Conservation (phyloP, 2,888 invertebrate genomes). For the Drosophila seclusa region DNA sequence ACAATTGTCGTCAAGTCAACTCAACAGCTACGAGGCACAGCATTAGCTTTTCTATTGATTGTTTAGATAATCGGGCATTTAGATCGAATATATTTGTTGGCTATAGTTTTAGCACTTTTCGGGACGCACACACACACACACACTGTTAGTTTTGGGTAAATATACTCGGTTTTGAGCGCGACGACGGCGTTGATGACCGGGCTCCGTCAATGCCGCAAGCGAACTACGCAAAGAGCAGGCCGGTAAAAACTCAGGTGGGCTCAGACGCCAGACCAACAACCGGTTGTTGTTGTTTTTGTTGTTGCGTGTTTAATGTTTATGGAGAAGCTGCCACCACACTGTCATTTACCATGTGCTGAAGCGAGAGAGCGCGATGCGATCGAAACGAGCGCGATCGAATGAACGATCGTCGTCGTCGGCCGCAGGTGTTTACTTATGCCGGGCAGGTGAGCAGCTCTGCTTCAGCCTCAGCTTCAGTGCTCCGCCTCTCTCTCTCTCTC, state of each 20-base stretch:
- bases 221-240: conserved; percentile 68
- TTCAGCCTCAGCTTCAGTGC: conserved; percentile 24
- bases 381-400: conserved; percentile 49
- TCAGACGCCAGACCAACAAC: conserved; percentile 48
- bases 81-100: conserved; percentile 2
- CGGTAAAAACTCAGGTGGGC: conserved; percentile 74
- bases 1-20: conserved; percentile 26
- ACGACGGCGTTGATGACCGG: conserved; percentile 71
- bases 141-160: neutral
- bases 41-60: conserved; percentile 1
- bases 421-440: conserved; percentile 58
- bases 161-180: conserved; percentile 48
- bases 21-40: neutral
- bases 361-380: conserved; percentile 61
- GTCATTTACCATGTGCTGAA: conserved; percentile 19
- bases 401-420: conserved; percentile 35
- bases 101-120: conserved; percentile 41
- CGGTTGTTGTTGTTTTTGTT: conserved; percentile 54
- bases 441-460: conserved; percentile 57
- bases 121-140: conserved; percentile 15
- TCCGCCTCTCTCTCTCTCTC: conserved; percentile 48
- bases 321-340: conserved; percentile 7
- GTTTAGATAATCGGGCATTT: conserved; percentile 10
- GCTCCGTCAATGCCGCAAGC: conserved; percentile 78
- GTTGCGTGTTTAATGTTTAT: conserved; percentile 3